phyloP scores from a whole-genome alignment of 2,113 vertebrate species.

The Bostrychus sinensis region DNA sequence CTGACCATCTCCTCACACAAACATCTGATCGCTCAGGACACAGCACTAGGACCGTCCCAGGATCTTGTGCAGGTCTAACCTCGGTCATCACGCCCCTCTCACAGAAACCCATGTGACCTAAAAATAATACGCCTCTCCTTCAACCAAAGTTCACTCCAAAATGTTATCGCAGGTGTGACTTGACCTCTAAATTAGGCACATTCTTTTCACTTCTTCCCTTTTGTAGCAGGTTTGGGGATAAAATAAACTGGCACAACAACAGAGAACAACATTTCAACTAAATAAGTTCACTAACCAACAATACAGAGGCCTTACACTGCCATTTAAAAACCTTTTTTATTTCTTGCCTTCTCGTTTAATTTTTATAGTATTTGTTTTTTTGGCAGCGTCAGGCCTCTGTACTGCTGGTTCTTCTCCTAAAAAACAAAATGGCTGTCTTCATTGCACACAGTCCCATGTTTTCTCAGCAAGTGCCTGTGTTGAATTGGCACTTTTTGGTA shows the following conservation, averaged over 20 bases:
- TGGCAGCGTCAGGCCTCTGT: slow-evolving; percentile 6
- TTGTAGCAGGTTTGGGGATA: neutral
- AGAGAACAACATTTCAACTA: neutral
- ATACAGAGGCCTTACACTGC: neutral
- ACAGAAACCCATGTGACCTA: too few species aligned
- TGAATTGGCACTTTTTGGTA: slow-evolving; percentile 6
- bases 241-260: slow-evolving; percentile 6
- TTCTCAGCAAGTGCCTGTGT: slow-evolving; percentile 51
- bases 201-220: neutral
- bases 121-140: too few species aligned
- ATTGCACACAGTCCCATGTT: slow-evolving; percentile 69
- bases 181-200: neutral
- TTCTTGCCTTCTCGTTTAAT: neutral
- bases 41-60: too few species aligned
- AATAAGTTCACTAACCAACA: neutral
- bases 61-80: too few species aligned
- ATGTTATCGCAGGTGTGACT: slow-evolving; percentile 1
- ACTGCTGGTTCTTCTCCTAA: slow-evolving; percentile 20
- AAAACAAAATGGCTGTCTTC: slow-evolving; percentile 25
- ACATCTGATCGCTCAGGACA: too few species aligned
- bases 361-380: slow-evolving; percentile 16
- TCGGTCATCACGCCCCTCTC: too few species aligned
- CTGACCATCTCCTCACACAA: too few species aligned
- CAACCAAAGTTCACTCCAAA: too few species aligned
- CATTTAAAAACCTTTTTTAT: neutral